Conservation (phyloP, 2,888 invertebrate genomes). For the Drosophila koepferae region DNA sequence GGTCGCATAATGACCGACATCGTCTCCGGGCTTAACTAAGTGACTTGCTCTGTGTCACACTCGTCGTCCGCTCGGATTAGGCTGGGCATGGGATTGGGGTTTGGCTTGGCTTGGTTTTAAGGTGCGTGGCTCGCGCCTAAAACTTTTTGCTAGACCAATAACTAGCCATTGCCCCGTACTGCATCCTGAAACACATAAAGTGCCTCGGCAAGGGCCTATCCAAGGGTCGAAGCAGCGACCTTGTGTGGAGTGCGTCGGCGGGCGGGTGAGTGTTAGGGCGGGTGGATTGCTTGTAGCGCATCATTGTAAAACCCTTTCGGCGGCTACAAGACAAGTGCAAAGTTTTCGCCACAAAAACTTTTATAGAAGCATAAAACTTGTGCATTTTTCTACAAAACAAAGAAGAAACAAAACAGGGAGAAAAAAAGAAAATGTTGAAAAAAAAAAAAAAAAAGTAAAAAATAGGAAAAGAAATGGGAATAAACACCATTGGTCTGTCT, state of each 20-base stretch:
- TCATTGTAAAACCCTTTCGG: conserved; percentile 81
- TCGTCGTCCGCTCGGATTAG: conserved; percentile 4
- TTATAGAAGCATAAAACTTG: conserved; percentile 76
- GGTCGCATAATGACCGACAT: conserved; percentile 48
- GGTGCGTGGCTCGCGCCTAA: conserved; percentile 31
- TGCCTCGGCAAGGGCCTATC: conserved; percentile 59
- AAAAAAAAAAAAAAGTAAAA: background rate
- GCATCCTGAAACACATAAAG: conserved; percentile 49
- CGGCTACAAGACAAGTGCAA: conserved; percentile 78
- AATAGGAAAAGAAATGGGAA: conserved; percentile 38
- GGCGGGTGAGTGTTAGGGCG: no score
- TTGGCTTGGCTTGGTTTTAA: background rate
- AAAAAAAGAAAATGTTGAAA: conserved; percentile 3
- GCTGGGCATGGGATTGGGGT: background rate
- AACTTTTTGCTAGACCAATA: conserved; percentile 52
- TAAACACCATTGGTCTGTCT: conserved; percentile 63
- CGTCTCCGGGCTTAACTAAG: conserved; percentile 41
- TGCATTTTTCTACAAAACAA: conserved; percentile 78
- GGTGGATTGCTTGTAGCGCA: conserved; percentile 60
- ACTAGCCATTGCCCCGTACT: conserved; percentile 51
- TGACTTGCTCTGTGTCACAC: conserved; percentile 25
- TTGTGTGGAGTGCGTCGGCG: background rate
- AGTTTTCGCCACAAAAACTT: conserved; percentile 76
- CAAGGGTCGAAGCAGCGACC: conserved; percentile 23
- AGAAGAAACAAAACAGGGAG: conserved; percentile 58